Evolutionary conservation across 1,140 invertebrate species (phyloP).

Genomic region (Ectropis grisescens): DNA sequence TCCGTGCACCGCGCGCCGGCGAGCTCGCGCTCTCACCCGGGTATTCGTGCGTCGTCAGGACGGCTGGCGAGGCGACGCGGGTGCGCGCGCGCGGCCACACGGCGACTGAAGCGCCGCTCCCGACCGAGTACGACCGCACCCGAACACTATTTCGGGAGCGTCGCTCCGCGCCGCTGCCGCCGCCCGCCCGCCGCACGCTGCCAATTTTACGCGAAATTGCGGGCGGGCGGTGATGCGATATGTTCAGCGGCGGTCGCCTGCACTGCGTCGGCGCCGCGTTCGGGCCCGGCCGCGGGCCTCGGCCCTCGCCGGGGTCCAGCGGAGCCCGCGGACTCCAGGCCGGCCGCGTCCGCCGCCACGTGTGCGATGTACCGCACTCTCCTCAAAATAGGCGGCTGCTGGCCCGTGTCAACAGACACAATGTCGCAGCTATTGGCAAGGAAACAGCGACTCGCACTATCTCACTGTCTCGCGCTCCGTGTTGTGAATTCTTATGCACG

Average conservation of each 20-base stretch:
- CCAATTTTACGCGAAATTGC: slow-evolving; percentile 69
- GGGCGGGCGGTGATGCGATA: slow-evolving; percentile 68
- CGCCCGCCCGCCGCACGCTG: slow-evolving; percentile 47
- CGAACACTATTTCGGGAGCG: slow-evolving; percentile 67
- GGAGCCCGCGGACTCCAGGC: slow-evolving; percentile 8
- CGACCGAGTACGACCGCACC: slow-evolving; percentile 50
- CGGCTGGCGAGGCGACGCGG: slow-evolving; percentile 47
- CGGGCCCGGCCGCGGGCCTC: too few species aligned
- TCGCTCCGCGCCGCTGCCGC: slow-evolving; percentile 52
- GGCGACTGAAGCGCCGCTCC: slow-evolving; percentile 55
- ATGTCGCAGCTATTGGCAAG: slow-evolving; percentile 65
- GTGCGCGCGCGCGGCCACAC: slow-evolving; percentile 59
- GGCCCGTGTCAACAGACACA: slow-evolving; percentile 62
- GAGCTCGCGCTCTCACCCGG: slow-evolving; percentile 33
- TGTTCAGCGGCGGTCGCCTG: slow-evolving; percentile 44
- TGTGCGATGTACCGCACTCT: too few species aligned
- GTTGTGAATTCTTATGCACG: slow-evolving; percentile 68
- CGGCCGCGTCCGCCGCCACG: slow-evolving; percentile 31
- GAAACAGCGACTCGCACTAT: slow-evolving; percentile 64
- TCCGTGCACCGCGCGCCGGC: slow-evolving; percentile 38
- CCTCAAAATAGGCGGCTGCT: slow-evolving; percentile 54
- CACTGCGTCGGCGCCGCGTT: slow-evolving; percentile 18
- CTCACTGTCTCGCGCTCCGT: slow-evolving; percentile 66
- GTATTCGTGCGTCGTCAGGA: slow-evolving; percentile 30
- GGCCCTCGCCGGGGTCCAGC: too few species aligned